Evolutionary conservation across 2,113 vertebrate genomes (phyloP).

Genomic region (Scomber colias): DNA sequence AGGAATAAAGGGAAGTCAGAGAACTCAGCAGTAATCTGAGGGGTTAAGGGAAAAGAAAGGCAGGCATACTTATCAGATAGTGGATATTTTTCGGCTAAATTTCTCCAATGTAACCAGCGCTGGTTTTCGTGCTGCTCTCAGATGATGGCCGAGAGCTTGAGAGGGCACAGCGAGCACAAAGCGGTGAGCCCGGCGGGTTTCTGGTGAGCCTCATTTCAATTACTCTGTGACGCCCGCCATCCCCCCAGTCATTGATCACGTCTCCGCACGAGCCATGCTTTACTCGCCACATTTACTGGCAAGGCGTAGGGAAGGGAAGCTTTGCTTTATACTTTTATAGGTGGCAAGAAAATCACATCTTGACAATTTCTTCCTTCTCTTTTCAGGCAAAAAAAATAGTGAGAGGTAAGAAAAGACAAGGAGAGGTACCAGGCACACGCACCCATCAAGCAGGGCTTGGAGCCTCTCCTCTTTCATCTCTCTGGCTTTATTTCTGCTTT

Average conservation of each 20-base stretch:
- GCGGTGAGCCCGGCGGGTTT: constrained; percentile 7
- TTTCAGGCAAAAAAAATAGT: constrained; percentile 33
- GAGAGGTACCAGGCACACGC: constrained; percentile 31
- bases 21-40: constrained; percentile 37
- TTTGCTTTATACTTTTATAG: constrained; percentile 52
- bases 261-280: constrained; percentile 18
- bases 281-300: constrained; percentile 19
- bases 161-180: constrained; percentile 14
- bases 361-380: constrained; percentile 45
- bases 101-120: not conserved
- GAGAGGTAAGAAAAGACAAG: constrained; percentile 38
- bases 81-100: not conserved
- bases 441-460: constrained; percentile 56
- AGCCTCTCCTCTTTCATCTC: constrained; percentile 70
- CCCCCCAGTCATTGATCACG: constrained; percentile 51
- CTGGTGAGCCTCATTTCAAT: constrained; percentile 45
- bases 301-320: constrained; percentile 20
- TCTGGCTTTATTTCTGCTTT: constrained; percentile 67
- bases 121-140: not conserved
- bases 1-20: constrained; percentile 31
- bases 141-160: not conserved
- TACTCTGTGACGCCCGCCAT: constrained; percentile 28
- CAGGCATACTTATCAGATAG: not conserved
- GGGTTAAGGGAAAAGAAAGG: not conserved
- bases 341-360: constrained; percentile 54